Percentiles rank a stretch among this genome's conserved stretches.
Conservation (phyloP, 1,140 invertebrate genomes). For the Nasonia vitripennis region DNA sequence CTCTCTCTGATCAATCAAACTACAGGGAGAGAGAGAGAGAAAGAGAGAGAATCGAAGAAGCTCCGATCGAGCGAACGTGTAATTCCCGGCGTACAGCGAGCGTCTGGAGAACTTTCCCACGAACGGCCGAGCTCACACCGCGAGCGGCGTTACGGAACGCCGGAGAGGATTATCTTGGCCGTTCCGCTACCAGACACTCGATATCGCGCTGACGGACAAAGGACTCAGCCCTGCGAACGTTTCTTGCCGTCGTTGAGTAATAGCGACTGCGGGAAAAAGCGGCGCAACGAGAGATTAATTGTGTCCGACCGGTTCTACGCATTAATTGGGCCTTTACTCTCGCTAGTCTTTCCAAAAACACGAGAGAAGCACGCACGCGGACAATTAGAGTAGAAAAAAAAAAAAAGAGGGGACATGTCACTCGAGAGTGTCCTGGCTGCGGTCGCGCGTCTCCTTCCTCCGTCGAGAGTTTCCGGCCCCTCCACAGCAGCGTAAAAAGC, state of each 20-base stretch:
- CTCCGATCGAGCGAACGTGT: neutral
- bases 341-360: neutral
- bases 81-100: neutral
- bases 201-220: neutral
- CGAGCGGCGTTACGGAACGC: slow-evolving; percentile 32
- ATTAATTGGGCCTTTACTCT: neutral
- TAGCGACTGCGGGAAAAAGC: neutral
- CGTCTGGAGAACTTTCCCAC: slow-evolving; percentile 27
- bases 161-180: slow-evolving; percentile 13
- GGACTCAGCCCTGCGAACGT: neutral
- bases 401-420: neutral
- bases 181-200: neutral
- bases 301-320: neutral
- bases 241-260: neutral
- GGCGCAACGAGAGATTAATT: neutral
- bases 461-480: neutral
- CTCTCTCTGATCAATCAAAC: neutral
- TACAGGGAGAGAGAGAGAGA: slow-evolving; percentile 18
- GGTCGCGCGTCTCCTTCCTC: slow-evolving; percentile 11
- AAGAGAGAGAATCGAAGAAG: slow-evolving; percentile 1
- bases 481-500: too few relatives aligned
- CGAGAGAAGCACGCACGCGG: neutral
- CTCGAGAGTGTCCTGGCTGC: neutral
- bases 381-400: neutral
- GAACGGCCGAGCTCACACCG: neutral